Evolutionary conservation across 92 coral and sea anemone genomes (phyloP).

Genomic region (Palythoa grandis): DNA sequence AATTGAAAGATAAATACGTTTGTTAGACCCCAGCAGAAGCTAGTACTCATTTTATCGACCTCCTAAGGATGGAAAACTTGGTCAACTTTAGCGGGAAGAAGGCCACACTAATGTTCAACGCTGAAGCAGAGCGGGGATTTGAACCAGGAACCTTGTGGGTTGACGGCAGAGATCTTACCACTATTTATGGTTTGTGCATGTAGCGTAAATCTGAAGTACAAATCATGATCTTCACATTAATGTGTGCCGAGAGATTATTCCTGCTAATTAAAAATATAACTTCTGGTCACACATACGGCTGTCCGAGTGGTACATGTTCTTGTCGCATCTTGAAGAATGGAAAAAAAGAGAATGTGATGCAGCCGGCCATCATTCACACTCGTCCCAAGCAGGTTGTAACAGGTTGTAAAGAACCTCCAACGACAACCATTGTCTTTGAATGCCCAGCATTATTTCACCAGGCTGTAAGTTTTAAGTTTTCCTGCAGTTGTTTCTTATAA

Average conservation of each 20-base stretch:
- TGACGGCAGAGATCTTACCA: too few species aligned
- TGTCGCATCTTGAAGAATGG: constrained; percentile 62
- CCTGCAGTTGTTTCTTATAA: neutral
- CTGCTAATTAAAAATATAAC: constrained; percentile 28
- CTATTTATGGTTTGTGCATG: too few species aligned
- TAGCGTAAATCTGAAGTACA: too few species aligned
- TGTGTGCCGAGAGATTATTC: constrained; percentile 90
- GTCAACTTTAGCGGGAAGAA: too few species aligned
- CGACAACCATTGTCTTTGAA: constrained; percentile 74
- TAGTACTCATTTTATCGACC: too few species aligned
- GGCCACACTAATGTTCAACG: too few species aligned
- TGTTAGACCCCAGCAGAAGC: too few species aligned
- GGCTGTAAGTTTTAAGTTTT: neutral
- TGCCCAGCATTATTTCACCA: constrained; percentile 64
- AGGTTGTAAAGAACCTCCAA: constrained; percentile 37
- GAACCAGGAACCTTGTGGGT: too few species aligned
- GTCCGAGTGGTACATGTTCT: constrained; percentile 61
- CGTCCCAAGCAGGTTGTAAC: constrained; percentile 1
- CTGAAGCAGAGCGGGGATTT: too few species aligned
- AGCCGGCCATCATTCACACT: constrained; percentile 23
- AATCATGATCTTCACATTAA: constrained; percentile 78
- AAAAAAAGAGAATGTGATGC: constrained; percentile 49
- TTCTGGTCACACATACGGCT: constrained; percentile 48
- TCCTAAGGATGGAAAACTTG: too few species aligned
- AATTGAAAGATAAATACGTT: too few species aligned